Evolutionary conservation across 2,888 invertebrate genomes (phyloP).

Genomic region (Muschampia plurimacula): DNA sequence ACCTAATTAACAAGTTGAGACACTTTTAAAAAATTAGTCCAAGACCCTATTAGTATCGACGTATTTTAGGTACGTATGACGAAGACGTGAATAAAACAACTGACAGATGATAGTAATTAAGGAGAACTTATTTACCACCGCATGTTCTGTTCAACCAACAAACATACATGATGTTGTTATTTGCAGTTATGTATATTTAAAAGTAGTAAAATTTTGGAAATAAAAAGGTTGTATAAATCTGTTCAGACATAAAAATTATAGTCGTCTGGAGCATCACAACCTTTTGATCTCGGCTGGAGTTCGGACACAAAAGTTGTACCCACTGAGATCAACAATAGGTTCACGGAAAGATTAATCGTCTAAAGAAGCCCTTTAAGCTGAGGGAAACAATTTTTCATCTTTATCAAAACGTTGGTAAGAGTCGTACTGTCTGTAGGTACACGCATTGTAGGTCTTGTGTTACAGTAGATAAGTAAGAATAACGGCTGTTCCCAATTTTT

Average conservation of each 20-base stretch:
- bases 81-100: too few species aligned
- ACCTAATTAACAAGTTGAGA: too few species aligned
- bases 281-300: slow-evolving; percentile 76
- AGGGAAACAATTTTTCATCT: slow-evolving; percentile 82
- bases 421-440: slow-evolving; percentile 30
- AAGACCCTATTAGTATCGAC: too few species aligned
- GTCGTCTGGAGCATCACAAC: slow-evolving; percentile 61
- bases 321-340: slow-evolving; percentile 77
- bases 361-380: slow-evolving; percentile 74
- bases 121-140: too few species aligned
- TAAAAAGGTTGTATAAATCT: slow-evolving; percentile 19
- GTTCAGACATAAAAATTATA: slow-evolving; percentile 61
- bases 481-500: too few species aligned
- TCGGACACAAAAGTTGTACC: slow-evolving; percentile 77
- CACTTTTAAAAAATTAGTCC: too few species aligned
- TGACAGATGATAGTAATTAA: too few species aligned
- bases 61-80: too few species aligned
- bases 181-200: too few species aligned
- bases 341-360: slow-evolving; percentile 82
- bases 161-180: neutral
- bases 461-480: slow-evolving; percentile 10
- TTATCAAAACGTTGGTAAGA: slow-evolving; percentile 72
- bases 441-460: slow-evolving; percentile 20
- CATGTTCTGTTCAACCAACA: too few species aligned
- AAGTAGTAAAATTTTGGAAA: neutral